These are phyloP conservation scores for Ranitomeya variabilis DNA, from an alignment of 2,113 vertebrate genomes.

Conservation along the genomic window DNA sequence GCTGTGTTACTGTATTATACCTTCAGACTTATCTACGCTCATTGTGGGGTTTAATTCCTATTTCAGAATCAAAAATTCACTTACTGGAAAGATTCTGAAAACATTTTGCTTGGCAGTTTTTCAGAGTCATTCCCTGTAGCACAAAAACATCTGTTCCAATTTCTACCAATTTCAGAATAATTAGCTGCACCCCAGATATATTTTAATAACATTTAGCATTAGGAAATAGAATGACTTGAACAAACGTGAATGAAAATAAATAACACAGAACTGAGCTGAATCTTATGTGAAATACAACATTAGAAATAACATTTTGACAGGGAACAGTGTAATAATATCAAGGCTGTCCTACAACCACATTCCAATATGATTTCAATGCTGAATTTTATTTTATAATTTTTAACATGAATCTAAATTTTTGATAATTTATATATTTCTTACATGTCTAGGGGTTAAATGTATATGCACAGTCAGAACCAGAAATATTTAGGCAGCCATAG, in stretches of 20 bases:
- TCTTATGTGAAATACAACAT: not conserved
- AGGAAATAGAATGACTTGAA: not conserved
- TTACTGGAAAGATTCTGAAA: constrained; percentile 18
- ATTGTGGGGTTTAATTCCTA: not conserved
- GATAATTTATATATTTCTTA: no score
- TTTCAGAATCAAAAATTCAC: constrained; percentile 22
- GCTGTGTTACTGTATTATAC: not conserved
- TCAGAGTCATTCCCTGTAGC: not conserved
- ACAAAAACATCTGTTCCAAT: constrained; percentile 21
- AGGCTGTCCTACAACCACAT: no score
- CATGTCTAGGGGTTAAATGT: no score
- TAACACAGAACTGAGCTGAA: not conserved
- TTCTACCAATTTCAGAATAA: constrained; percentile 20
- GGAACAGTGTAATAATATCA: not conserved
- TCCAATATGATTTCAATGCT: no score
- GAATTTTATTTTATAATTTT: no score
- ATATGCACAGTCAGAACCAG: no score
- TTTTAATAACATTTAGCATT: constrained; percentile 26
- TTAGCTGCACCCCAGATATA: constrained; percentile 31
- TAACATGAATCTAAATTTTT: no score
- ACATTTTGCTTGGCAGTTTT: constrained; percentile 45
- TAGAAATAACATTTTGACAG: no score
- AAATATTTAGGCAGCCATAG: no score
- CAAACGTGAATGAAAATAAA: constrained; percentile 5
- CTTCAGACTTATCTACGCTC: not conserved